phyloP scores from a whole-genome alignment of 1,140 invertebrate genomes.

The Achroia grisella region DNA sequence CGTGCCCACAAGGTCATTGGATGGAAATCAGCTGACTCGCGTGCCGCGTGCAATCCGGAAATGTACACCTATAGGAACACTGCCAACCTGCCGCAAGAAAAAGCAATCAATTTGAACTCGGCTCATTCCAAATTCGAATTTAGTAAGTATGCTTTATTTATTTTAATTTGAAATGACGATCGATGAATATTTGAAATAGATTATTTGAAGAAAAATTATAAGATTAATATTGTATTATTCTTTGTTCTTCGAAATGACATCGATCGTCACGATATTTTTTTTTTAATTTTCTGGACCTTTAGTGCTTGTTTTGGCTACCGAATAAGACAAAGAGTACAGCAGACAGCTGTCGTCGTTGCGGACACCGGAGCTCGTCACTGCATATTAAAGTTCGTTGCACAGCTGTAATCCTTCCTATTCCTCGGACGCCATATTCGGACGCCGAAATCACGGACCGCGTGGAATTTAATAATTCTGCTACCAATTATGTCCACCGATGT shows the following conservation, averaged over 20 bases:
- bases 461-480: background rate
- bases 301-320: background rate
- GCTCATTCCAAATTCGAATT: constrained; percentile 22
- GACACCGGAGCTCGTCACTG: constrained; percentile 28
- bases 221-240: background rate
- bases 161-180: constrained; percentile 5
- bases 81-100: constrained; percentile 16
- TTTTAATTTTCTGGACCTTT: constrained; percentile 7
- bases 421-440: constrained; percentile 18
- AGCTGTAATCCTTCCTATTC: constrained; percentile 38
- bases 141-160: constrained; percentile 38
- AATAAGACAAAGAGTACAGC: constrained; percentile 21
- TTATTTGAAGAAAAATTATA: too few species aligned
- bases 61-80: constrained; percentile 31
- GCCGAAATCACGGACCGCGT: constrained; percentile 9
- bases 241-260: background rate
- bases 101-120: constrained; percentile 19
- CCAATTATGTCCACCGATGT: background rate
- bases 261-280: background rate
- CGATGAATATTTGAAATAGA: background rate
- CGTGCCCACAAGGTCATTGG: constrained; percentile 56
- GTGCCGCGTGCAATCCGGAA: constrained; percentile 57
- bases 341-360: constrained; percentile 22
- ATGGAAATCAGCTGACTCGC: constrained; percentile 65
- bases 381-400: constrained; percentile 46